Conservation (phyloP, 2,888 invertebrate species). For the Sarcophaga variegata region DNA sequence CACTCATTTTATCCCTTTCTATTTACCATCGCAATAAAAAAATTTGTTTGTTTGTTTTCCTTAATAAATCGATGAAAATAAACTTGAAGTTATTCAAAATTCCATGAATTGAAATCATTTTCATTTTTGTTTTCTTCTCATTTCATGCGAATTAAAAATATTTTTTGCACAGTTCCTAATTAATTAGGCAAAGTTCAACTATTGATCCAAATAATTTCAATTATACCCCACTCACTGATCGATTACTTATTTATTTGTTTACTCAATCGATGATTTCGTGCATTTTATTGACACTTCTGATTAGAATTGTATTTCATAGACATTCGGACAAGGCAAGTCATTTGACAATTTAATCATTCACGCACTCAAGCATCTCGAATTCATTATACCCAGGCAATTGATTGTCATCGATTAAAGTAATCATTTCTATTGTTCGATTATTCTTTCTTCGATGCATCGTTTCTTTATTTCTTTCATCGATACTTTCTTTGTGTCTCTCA, state of each 20-base stretch:
- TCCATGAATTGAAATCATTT: background rate
- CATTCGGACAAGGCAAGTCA: background rate
- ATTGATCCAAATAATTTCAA: conserved; percentile 26
- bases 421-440: background rate
- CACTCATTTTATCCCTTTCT: background rate
- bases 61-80: background rate
- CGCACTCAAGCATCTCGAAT: background rate
- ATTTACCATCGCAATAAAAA: background rate
- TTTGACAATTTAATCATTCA: conserved; percentile 16
- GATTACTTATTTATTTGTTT: conserved; percentile 1
- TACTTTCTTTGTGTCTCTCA: background rate
- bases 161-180: background rate
- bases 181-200: conserved; percentile 17
- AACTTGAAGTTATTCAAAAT: background rate
- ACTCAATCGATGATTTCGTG: background rate
- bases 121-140: background rate
- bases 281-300: conserved; percentile 9
- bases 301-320: conserved; percentile 1
- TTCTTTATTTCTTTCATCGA: background rate
- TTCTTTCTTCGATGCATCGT: background rate
- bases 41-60: background rate
- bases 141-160: background rate
- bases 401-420: background rate
- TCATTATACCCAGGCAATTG: background rate
- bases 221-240: background rate